These are phyloP conservation scores for Oreonectes daqikongensis DNA, from an alignment of 2,797 vertebrate species.

Conservation along the genomic window DNA sequence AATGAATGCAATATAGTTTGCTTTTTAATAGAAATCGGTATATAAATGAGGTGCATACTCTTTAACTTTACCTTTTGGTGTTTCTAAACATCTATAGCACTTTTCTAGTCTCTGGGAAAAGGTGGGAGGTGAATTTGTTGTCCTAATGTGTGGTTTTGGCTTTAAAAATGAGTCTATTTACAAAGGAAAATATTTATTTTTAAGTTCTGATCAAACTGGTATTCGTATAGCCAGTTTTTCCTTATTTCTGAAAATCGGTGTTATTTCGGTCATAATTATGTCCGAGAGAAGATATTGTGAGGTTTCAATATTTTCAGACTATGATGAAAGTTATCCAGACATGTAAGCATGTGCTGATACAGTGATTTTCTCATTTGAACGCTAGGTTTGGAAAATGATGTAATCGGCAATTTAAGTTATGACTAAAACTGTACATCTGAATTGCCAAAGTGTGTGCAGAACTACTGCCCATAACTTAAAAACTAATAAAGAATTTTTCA, in stretches of 20 bases:
- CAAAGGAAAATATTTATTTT: background rate
- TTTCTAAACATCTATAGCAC: background rate
- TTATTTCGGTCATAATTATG: background rate
- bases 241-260: background rate
- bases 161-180: background rate
- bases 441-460: background rate
- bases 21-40: no score
- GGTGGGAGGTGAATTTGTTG: constrained; percentile 52
- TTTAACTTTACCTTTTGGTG: background rate
- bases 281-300: background rate
- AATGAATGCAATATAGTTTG: background rate
- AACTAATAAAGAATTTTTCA: background rate
- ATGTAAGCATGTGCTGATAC: constrained; percentile 16
- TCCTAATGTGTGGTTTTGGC: background rate
- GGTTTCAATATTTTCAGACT: background rate
- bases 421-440: background rate
- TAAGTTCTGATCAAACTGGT: no score
- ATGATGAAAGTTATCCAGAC: background rate
- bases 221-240: background rate
- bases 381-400: constrained; percentile 59
- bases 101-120: constrained; percentile 8
- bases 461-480: no score
- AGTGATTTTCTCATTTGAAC: constrained; percentile 52
- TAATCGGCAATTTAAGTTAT: no score
- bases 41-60: background rate